Evolutionary conservation across 1,140 invertebrate species (phyloP).

Genomic region (Venustaconcha ellipsiformis): DNA sequence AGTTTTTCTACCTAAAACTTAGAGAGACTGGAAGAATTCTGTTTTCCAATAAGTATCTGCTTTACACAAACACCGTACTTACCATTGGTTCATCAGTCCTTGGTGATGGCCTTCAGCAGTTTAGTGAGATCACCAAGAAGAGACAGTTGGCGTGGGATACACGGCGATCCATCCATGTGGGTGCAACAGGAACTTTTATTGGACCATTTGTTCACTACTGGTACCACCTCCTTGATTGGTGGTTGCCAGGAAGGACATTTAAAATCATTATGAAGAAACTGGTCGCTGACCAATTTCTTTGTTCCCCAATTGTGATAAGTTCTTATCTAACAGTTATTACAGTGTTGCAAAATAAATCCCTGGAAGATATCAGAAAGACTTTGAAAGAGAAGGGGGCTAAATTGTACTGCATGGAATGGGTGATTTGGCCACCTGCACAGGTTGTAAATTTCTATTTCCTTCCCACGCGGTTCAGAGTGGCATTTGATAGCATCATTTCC

Average conservation of each 20-base stretch:
- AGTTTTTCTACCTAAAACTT: no score
- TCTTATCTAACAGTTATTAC: constrained; percentile 85
- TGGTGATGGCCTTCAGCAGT: constrained; percentile 88
- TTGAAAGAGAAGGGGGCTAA: constrained; percentile 81
- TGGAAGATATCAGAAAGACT: constrained; percentile 72
- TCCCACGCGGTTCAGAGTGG: constrained; percentile 85
- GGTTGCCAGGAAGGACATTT: constrained; percentile 78
- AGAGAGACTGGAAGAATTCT: constrained; percentile 4
- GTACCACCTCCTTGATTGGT: constrained; percentile 81
- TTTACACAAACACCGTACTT: constrained; percentile 88
- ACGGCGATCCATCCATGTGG: constrained; percentile 83
- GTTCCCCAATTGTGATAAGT: constrained; percentile 85
- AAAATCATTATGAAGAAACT: constrained; percentile 85
- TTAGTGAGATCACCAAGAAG: constrained; percentile 80
- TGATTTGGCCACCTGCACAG: constrained; percentile 85
- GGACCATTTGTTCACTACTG: constrained; percentile 89
- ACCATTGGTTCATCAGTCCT: constrained; percentile 81
- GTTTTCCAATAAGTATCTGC: constrained; percentile 71
- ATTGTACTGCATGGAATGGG: constrained; percentile 84
- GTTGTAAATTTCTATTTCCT: constrained; percentile 91
- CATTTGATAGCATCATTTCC: constrained; percentile 93
- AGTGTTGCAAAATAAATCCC: constrained; percentile 76
- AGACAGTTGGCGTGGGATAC: constrained; percentile 74
- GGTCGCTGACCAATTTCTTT: constrained; percentile 86
- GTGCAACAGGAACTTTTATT: constrained; percentile 77